A percentile compares a stretch with the other conserved stretches of the same genome.
phyloP scores from a whole-genome alignment of 2,888 invertebrate species.

The Tanytarsus gracilentus region DNA sequence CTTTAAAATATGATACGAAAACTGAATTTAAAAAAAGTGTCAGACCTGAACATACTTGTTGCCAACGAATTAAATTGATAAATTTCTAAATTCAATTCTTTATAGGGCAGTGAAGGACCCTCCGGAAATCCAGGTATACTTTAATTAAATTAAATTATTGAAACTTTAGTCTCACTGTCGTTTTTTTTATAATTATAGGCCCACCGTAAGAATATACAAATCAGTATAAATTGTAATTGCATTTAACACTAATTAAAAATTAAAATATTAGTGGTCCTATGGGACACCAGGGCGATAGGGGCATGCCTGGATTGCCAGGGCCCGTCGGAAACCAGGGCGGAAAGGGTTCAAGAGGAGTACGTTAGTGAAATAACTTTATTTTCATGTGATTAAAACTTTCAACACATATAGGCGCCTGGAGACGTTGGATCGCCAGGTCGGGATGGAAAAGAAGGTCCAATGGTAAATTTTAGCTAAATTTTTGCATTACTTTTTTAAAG shows the following conservation, averaged over 20 bases:
- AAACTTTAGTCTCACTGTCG: too few species aligned
- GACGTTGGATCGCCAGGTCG: slow-evolving; percentile 64
- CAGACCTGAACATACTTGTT: too few species aligned
- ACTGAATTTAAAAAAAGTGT: too few species aligned
- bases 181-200: not conserved
- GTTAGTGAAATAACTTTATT: not conserved
- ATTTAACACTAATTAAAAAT: too few species aligned
- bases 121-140: not conserved
- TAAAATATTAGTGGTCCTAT: too few species aligned
- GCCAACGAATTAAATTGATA: not conserved
- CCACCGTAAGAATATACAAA: too few species aligned
- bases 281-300: too few species aligned
- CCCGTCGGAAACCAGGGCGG: not conserved
- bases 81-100: not conserved
- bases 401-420: slow-evolving; percentile 38
- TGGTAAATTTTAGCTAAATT: too few species aligned
- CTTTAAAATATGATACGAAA: too few species aligned
- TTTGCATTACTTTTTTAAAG: too few species aligned
- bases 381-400: slow-evolving; percentile 30
- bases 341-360: too few species aligned
- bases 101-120: slow-evolving; percentile 14
- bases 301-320: slow-evolving; percentile 4
- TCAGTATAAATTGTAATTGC: too few species aligned
- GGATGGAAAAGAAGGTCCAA: slow-evolving; percentile 61
- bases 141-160: not conserved